Evolutionary conservation across 1,140 invertebrate genomes (phyloP), one percentile per base, ranked within the genome.

Genomic region (Cotesia chilonis): DNA sequence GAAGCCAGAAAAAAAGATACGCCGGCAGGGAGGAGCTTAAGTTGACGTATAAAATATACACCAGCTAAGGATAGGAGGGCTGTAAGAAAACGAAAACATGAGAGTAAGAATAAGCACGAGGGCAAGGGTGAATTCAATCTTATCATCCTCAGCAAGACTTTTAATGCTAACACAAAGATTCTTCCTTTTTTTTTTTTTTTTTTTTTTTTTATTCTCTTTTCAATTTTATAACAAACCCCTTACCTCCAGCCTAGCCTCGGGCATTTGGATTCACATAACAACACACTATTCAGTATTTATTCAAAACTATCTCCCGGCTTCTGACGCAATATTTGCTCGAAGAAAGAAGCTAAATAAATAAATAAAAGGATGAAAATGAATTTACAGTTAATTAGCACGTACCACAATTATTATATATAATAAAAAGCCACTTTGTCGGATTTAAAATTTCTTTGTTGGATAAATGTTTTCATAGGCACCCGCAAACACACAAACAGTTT

Each of bases 91-190:
- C 17, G 17, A 55, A 55, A 57, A 57, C 7, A 57, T n/a, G 4
- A 20, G 54, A 52, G n/a, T 52, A 52, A 35, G n/a, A 37, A 47
- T 38, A 65, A 61, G 63, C 38, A 65, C 63, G 41, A 65, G 37
- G 36, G 12, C 36, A 38, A 65, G 63, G 63, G 63, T 65, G 63
- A 36, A 65, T 65, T 65, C 63, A 65, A 65, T 65, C 63, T 35
- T 47, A 38, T 47, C 41, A 47, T 47, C 41, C 41, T 10, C 41
- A 28, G 28, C n/a, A 65, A 65, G 63, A 65, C 63, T 65, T 41
- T 65, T 41, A 65, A 65, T 65, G 37, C 38, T 36, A 65, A 65
- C 36, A 65, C 63, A 14, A 12, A 65, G 63, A 38, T 65, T 36
- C 12, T 38, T 65, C 63, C 36, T n/a, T 37, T 10, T 20, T 35